phyloP scores from a whole-genome alignment of 2,113 vertebrate genomes.

The Ginglymostoma cirratum region DNA sequence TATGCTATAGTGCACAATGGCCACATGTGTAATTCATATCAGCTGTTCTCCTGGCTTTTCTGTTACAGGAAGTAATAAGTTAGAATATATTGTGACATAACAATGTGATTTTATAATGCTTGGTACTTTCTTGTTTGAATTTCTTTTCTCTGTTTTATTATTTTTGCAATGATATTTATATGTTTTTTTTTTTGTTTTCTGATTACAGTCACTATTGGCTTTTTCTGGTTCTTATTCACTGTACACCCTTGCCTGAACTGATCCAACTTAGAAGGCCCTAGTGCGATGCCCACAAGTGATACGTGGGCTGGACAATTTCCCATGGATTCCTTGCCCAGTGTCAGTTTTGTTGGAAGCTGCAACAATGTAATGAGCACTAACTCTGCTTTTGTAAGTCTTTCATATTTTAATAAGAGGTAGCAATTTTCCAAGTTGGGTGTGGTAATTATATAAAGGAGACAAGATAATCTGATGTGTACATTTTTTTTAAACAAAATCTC shows the following conservation, averaged over 20 bases:
- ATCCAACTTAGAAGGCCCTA: slow-evolving; percentile 37
- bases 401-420: background rate
- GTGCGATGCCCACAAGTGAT: slow-evolving; percentile 73
- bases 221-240: background rate
- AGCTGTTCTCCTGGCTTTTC: background rate
- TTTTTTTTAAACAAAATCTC: background rate
- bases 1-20: no score
- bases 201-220: background rate
- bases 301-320: slow-evolving; percentile 63
- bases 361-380: slow-evolving; percentile 69
- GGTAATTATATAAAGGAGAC: background rate
- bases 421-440: background rate
- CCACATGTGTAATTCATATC: background rate
- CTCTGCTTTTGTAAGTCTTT: slow-evolving; percentile 65
- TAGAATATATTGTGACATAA: background rate
- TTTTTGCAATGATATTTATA: background rate
- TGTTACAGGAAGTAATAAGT: background rate
- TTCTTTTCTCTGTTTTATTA: no score
- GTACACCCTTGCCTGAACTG: background rate
- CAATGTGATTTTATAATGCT: background rate
- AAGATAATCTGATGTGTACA: background rate
- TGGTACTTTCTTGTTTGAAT: no score
- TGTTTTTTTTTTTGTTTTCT: background rate
- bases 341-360: slow-evolving; percentile 64
- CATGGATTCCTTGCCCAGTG: slow-evolving; percentile 50